Conservation (phyloP, 1,140 invertebrate species). For the Drusus annulatus region DNA sequence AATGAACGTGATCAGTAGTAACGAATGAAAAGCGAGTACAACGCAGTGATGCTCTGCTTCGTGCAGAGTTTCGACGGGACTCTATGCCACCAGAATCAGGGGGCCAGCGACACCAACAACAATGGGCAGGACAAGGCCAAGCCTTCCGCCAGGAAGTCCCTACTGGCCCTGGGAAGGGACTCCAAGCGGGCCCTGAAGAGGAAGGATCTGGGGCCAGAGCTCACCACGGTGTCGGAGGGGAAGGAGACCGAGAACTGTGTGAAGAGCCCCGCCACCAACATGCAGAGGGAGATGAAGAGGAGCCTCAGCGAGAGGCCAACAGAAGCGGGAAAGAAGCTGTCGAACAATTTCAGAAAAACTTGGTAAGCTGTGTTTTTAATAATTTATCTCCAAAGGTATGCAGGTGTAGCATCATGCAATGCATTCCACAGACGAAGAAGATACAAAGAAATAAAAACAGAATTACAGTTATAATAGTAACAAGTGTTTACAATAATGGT, state of each 20-base stretch:
- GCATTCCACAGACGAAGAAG: too few relatives aligned
- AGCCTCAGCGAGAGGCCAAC: conserved; percentile 51
- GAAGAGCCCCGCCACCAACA: too few relatives aligned
- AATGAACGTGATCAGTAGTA: too few relatives aligned
- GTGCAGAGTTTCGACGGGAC: conserved; percentile 58
- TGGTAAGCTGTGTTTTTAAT: conserved; percentile 39
- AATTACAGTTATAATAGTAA: too few relatives aligned
- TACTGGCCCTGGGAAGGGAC: conserved; percentile 48
- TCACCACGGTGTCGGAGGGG: neutral
- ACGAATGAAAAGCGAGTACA: conserved; percentile 58
- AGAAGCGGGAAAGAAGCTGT: conserved; percentile 44
- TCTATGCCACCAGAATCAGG: conserved; percentile 16
- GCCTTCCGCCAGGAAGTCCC: neutral
- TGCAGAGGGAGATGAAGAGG: conserved; percentile 48
- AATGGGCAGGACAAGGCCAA: conserved; percentile 9
- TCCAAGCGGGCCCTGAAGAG: conserved; percentile 42
- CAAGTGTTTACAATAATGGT: too few relatives aligned
- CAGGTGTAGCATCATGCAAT: too few relatives aligned
- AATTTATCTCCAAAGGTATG: too few relatives aligned
- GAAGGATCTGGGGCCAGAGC: conserved; percentile 16
- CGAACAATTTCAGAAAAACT: conserved; percentile 50
- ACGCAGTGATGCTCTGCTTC: conserved; percentile 58
- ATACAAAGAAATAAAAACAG: too few relatives aligned
- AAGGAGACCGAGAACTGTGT: neutral
- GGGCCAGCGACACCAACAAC: conserved; percentile 6